Base-by-base conservation (phyloP, 2,888 invertebrate genomes). In the Philhelius pedissequus region DNA sequence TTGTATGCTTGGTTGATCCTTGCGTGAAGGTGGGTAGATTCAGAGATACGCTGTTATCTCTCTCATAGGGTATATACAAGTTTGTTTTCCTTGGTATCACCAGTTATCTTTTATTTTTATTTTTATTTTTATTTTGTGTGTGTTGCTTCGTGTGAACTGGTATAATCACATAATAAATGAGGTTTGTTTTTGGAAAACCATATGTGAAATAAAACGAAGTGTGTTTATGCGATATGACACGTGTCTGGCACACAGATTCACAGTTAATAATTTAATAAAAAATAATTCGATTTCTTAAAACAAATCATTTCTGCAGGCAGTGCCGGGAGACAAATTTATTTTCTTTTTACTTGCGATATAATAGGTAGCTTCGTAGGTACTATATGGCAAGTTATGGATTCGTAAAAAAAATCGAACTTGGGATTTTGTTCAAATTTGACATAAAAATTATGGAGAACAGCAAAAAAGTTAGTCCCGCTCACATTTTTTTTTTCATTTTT, bases 1-100 rank as follows among this genome's bases (percentile, higher is more conserved):
- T 75, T 32, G 45, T 48, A 27, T 64, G 70, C 54, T 22, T 52
- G 75, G 54, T 69, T 50, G 70, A 56, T 81, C 69, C 69, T 70
- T 75, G 75, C 75, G 70, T 70, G 35, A 32, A 45, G 74, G 54
- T 68, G 18, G 74, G 18, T 62, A 15, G 38, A 54, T 52, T 8
- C 15, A 64, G 64, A 13, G 48, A 32, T 68, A 45, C 30, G 3
- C 50, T 50, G 7, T 3, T 27, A 3, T 25, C 4, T 38, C 13
- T 54, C 13, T 22, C 22, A 70, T 56, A 40, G 69, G 50, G 38
- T 68, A 22, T 40, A 15, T 48, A 6, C 2, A 25, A 25, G 35
- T 38, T 52, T 40, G 52, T 52, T 50, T 48, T 69, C 11, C 27
- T 22, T 35, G 20, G 27, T 11, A 20, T 66, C 32, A 9, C 48